phyloP scores from a whole-genome alignment of 1,140 invertebrate genomes.

The Platyscapa corneri region DNA sequence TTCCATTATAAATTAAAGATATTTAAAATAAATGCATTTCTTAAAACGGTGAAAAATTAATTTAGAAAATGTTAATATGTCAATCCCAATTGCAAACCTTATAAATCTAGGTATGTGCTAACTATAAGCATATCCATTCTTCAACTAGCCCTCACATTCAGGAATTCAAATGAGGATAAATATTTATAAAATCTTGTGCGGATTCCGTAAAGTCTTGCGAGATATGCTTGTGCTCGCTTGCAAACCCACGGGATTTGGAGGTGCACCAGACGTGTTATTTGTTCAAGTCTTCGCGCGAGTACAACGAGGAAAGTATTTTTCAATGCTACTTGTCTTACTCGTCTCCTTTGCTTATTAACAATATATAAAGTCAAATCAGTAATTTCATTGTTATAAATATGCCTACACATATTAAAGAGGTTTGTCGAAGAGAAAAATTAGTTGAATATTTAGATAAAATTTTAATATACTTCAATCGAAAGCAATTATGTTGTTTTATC shows the following conservation, averaged over 20 bases:
- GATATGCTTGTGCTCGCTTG: constrained; percentile 34
- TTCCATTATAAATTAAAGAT: not conserved
- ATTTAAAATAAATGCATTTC: not conserved
- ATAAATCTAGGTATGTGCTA: not conserved
- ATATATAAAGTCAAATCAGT: not conserved
- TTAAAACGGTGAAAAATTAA: not conserved
- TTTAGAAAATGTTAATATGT: not conserved
- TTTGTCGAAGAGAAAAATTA: not conserved
- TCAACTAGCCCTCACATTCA: constrained; percentile 44
- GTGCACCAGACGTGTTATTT: constrained; percentile 33
- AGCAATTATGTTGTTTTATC: no score
- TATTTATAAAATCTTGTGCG: constrained; percentile 70
- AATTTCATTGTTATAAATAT: not conserved
- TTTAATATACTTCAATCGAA: no score
- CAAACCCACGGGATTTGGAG: not conserved
- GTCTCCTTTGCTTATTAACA: not conserved
- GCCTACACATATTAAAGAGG: not conserved
- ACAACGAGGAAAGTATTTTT: constrained; percentile 36
- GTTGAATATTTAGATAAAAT: not conserved
- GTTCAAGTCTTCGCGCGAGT: constrained; percentile 14
- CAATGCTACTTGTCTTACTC: constrained; percentile 12
- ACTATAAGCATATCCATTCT: not conserved
- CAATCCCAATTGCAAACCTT: not conserved
- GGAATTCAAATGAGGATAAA: constrained; percentile 72
- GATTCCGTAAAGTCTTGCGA: constrained; percentile 53